Evolutionary conservation across 2,797 vertebrate species (phyloP).

Genomic region (Danio tinwini): DNA sequence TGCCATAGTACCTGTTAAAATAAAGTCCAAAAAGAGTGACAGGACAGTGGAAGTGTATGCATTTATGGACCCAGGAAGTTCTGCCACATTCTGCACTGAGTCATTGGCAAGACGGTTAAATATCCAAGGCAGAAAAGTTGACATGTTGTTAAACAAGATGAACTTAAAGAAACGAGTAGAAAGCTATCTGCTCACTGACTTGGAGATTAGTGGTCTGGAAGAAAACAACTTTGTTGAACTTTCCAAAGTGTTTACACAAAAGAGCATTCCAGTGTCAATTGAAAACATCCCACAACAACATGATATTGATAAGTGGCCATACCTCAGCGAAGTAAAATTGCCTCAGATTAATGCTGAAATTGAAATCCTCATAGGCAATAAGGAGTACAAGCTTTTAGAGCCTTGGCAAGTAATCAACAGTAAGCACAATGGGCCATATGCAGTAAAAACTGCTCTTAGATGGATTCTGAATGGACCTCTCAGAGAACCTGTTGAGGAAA

Average conservation of each 20-base stretch:
- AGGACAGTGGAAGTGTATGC: slow-evolving; percentile 24
- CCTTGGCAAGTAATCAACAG: slow-evolving; percentile 46
- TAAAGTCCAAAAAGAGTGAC: slow-evolving; percentile 35
- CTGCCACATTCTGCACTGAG: slow-evolving; percentile 31
- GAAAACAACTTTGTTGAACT: background rate
- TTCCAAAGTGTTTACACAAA: slow-evolving; percentile 42
- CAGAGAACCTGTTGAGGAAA: background rate
- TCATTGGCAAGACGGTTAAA: slow-evolving; percentile 28
- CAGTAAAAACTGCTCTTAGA: slow-evolving; percentile 42
- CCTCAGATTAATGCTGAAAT: slow-evolving; percentile 6
- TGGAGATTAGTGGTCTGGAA: slow-evolving; percentile 27
- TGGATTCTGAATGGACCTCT: slow-evolving; percentile 38
- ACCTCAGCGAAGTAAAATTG: slow-evolving; percentile 11
- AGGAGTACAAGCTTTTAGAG: slow-evolving; percentile 29
- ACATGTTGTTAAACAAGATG: slow-evolving; percentile 40
- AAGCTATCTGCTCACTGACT: slow-evolving; percentile 8
- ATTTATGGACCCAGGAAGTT: slow-evolving; percentile 43
- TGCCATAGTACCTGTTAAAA: slow-evolving; percentile 23
- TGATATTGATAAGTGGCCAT: slow-evolving; percentile 4
- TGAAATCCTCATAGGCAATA: slow-evolving; percentile 41
- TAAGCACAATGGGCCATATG: slow-evolving; percentile 32
- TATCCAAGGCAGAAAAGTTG: slow-evolving; percentile 24
- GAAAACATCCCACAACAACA: slow-evolving; percentile 26
- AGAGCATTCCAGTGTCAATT: background rate
- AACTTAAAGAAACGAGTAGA: background rate